Evolutionary conservation across 1,140 invertebrate genomes (phyloP), one percentile per base, ranked within the genome.

Genomic region (Tetramorium alpestre): DNA sequence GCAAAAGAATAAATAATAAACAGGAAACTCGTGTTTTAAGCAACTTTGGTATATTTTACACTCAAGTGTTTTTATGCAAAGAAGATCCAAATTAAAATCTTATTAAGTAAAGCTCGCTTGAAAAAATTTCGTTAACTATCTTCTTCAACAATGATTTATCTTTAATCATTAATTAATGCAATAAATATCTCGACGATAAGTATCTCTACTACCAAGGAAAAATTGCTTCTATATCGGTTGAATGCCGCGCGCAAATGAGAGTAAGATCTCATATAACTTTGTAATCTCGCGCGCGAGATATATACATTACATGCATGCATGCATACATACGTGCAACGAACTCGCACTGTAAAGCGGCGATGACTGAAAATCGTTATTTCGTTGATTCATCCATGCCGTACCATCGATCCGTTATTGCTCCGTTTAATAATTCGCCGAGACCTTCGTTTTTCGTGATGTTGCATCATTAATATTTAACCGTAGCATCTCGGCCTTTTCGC

Each of bases 281-380:
- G 11, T 76, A 58, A 7, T 7, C 18, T 65, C 18, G 25, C 28
- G 25, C 18, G 41, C 49, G 51, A 76, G 56, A 89, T 87, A 85
- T 54, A 65, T 67, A 73, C 33, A 49, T 13, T 33, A 38, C 7
- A 18, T 44, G 3, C 10, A 6, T 25, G 4, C 11, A 69, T 18
- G 18, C n/a, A 76, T 58, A 6, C 22, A 70, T 60, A 91, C 69
- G 76, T 86, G 85, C 80, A 78, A 92, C 76, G 82, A 90, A 87
- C 69, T 88, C 89, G 92, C 87, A 70, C 70, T 64, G 54, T 87
- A 88, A 89, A 85, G 65, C 80, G 72, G 47, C 84, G 88, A 92
- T 93, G 92, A 93, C 91, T 93, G 91, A 91, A 93, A 94, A 94
- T 94, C 93, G 92, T 94, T 94, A 94, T 92, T 91, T 91, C 80